These are phyloP conservation scores for Drosophila melanica DNA, from an alignment of 1,140 invertebrate species.

Conservation along the genomic window DNA sequence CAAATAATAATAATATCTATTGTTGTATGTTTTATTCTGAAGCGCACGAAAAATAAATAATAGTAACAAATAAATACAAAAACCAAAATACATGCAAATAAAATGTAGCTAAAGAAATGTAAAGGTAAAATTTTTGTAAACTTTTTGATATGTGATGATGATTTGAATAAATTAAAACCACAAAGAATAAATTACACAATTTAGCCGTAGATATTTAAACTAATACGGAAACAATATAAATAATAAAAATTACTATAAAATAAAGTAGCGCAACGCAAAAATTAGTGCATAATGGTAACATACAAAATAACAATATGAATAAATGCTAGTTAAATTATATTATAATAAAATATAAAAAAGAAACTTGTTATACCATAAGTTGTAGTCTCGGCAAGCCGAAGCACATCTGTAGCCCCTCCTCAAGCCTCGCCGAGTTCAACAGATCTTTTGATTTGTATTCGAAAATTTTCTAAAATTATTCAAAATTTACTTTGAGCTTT, in stretches of 20 bases:
- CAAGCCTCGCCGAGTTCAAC: conserved; percentile 9
- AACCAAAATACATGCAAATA: conserved; percentile 27
- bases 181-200: conserved; percentile 57
- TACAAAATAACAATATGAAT: conserved; percentile 12
- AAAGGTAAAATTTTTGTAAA: conserved; percentile 75
- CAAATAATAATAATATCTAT: conserved; percentile 47
- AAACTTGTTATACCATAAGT: conserved; percentile 63
- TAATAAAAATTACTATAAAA: conserved; percentile 5
- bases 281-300: conserved; percentile 42
- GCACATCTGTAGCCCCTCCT: conserved; percentile 39
- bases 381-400: conserved; percentile 63
- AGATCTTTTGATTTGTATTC: conserved; percentile 40
- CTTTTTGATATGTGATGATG: conserved; percentile 82
- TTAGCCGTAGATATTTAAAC: conserved; percentile 69
- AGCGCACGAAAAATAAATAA: conserved; percentile 61
- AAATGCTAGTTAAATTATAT: conserved; percentile 52
- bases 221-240: conserved; percentile 41
- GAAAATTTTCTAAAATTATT: not conserved
- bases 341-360: conserved; percentile 4
- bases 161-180: conserved; percentile 76
- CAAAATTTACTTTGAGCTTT: not conserved
- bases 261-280: conserved; percentile 51
- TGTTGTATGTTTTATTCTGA: conserved; percentile 79
- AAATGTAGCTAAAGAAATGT: conserved; percentile 58
- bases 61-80: conserved; percentile 22